These are phyloP conservation scores for Darwinula stevensoni DNA, from an alignment of 2,888 invertebrate species.

Conservation along the genomic window DNA sequence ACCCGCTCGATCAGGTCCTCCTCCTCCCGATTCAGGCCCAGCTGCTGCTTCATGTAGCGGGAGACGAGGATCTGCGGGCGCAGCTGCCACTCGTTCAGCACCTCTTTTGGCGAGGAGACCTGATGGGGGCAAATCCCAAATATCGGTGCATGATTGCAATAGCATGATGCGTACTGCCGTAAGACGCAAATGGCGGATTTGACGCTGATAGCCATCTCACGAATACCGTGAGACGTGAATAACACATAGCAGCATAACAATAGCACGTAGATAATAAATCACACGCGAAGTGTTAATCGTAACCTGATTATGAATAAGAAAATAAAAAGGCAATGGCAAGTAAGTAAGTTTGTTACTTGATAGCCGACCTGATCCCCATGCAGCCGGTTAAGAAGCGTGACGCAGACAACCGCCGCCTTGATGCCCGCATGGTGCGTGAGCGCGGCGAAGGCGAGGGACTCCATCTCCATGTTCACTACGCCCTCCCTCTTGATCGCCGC, in stretches of 20 bases:
- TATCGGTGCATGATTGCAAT: background rate
- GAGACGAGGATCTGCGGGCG: constrained; percentile 58
- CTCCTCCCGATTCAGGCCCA: constrained; percentile 27
- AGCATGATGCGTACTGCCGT: too few relatives aligned
- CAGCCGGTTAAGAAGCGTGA: constrained; percentile 62
- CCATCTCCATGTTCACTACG: constrained; percentile 92
- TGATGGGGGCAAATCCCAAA: constrained; percentile 18
- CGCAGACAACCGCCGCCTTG: constrained; percentile 75
- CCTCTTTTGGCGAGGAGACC: constrained; percentile 62
- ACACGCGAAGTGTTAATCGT: too few relatives aligned
- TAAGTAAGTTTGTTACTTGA: too few relatives aligned
- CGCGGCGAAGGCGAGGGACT: constrained; percentile 71
- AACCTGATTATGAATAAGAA: too few relatives aligned
- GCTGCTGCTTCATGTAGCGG: constrained; percentile 46
- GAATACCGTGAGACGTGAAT: too few relatives aligned
- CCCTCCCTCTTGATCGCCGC: constrained; percentile 38
- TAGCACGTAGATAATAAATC: too few relatives aligned
- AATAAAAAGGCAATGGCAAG: too few relatives aligned
- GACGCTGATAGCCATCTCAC: too few relatives aligned
- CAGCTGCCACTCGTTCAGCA: constrained; percentile 63
- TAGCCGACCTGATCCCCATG: constrained; percentile 73
- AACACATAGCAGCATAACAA: too few relatives aligned
- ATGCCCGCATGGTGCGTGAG: constrained; percentile 77
- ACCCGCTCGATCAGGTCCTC: background rate
- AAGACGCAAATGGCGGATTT: too few relatives aligned